A percentile compares a stretch with the other conserved stretches of the same genome.
Evolutionary conservation across 2,797 vertebrate species (phyloP).

Genomic region (Sphaeramia orbicularis): DNA sequence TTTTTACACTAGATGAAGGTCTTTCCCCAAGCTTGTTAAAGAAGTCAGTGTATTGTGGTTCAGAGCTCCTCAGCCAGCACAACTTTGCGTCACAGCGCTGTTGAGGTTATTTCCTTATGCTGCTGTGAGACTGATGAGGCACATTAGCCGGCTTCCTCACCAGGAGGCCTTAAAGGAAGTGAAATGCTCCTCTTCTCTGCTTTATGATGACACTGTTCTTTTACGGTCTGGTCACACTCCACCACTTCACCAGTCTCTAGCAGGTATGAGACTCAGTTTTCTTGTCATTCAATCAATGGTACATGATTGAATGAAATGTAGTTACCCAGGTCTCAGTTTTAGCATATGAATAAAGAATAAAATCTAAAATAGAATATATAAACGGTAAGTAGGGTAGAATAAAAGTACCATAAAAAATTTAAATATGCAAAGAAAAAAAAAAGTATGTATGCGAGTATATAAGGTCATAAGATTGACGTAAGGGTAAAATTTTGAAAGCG

Average conservation of each 20-base stretch:
- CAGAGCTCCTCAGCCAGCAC: background rate
- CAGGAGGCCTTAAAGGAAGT: background rate
- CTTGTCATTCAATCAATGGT: too few species aligned
- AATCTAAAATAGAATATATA: too few species aligned
- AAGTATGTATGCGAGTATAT: background rate
- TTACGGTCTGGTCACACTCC: too few species aligned
- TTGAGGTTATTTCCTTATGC: background rate
- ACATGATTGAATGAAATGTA: too few species aligned
- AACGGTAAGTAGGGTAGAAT: too few species aligned
- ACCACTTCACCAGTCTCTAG: background rate
- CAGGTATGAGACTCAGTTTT: background rate
- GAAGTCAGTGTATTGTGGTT: background rate
- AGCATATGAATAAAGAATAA: too few species aligned
- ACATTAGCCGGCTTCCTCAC: background rate
- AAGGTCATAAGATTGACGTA: background rate
- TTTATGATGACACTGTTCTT: background rate
- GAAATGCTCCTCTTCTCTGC: too few species aligned
- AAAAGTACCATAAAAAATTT: too few species aligned
- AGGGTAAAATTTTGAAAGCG: background rate
- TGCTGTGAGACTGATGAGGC: background rate
- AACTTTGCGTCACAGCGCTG: background rate
- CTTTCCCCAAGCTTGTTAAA: background rate
- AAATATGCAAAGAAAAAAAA: too few species aligned
- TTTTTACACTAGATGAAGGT: background rate
- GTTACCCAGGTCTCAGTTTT: too few species aligned